phyloP scores from a whole-genome alignment of 2,888 invertebrate species.

The Oeneis ivallda region DNA sequence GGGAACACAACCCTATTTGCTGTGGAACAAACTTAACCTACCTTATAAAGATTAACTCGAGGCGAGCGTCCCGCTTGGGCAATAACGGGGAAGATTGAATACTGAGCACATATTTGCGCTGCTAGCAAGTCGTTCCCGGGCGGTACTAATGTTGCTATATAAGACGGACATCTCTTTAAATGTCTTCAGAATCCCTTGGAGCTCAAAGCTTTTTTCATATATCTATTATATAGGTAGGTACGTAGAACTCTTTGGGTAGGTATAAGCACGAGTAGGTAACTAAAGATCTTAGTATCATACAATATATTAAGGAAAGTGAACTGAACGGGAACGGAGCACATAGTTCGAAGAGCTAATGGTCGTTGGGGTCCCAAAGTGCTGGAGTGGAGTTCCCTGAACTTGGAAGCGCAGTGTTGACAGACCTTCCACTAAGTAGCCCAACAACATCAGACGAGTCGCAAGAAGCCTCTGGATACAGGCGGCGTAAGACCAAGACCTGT shows the following conservation, averaged over 20 bases:
- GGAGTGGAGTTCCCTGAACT: too few relatives aligned
- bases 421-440: too few relatives aligned
- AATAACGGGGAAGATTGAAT: conserved; percentile 46
- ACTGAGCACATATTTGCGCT: conserved; percentile 46
- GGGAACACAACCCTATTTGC: conserved; percentile 29
- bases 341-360: too few relatives aligned
- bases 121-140: conserved; percentile 43
- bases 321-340: too few relatives aligned
- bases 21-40: conserved; percentile 35
- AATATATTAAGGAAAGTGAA: too few relatives aligned
- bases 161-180: conserved; percentile 34
- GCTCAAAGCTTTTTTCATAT: background rate
- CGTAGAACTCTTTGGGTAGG: background rate
- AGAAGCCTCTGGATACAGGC: too few relatives aligned
- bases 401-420: too few relatives aligned
- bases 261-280: background rate
- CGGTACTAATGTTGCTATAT: conserved; percentile 40
- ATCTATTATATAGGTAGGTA: too few relatives aligned
- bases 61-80: conserved; percentile 40
- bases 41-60: conserved; percentile 40
- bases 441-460: too few relatives aligned
- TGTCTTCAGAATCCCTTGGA: conserved; percentile 14
- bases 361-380: too few relatives aligned
- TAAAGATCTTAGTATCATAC: background rate
- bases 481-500: too few relatives aligned